A percentile compares a stretch with the other conserved stretches of the same genome.
phyloP scores from a whole-genome alignment of 2,797 vertebrate genomes.

The Neosalanx taihuensis region DNA sequence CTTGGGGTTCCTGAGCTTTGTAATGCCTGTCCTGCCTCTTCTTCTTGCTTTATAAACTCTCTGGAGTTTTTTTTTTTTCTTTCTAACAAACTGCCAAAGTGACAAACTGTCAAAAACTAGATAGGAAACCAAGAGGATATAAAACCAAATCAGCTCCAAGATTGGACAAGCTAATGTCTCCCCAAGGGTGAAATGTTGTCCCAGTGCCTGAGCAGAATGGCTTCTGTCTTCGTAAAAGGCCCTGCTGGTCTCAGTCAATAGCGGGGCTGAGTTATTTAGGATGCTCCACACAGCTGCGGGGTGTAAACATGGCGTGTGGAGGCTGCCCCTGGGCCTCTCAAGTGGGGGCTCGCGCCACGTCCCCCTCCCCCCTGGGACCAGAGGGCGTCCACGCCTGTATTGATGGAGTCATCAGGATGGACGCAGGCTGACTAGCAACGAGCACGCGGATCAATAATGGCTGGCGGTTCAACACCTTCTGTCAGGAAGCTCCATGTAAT shows the following conservation, averaged over 20 bases:
- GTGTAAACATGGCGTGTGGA: background rate
- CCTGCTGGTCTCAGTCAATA: conserved; percentile 30
- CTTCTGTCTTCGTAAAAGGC: conserved; percentile 1
- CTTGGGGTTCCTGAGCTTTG: background rate
- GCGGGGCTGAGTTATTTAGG: conserved; percentile 31
- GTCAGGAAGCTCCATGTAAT: conserved; percentile 40
- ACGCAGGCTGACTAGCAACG: conserved; percentile 17
- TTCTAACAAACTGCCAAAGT: background rate
- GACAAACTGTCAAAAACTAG: background rate
- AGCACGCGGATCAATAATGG: conserved; percentile 36
- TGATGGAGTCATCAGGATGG: conserved; percentile 25
- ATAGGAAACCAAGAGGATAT: conserved; percentile 2
- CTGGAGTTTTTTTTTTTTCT: background rate
- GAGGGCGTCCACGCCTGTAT: conserved; percentile 11
- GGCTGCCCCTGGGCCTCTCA: conserved; percentile 17
- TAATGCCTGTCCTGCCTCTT: background rate
- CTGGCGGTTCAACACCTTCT: conserved; percentile 28
- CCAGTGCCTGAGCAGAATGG: background rate
- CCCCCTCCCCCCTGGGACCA: conserved; percentile 11
- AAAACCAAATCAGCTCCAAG: background rate
- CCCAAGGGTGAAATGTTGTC: background rate
- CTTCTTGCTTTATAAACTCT: background rate
- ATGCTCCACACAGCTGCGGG: background rate
- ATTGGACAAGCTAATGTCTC: background rate
- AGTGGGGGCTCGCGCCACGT: conserved; percentile 9